phyloP scores from a whole-genome alignment of 2,113 vertebrate species.

The Cyphomyrus discorhynchus region DNA sequence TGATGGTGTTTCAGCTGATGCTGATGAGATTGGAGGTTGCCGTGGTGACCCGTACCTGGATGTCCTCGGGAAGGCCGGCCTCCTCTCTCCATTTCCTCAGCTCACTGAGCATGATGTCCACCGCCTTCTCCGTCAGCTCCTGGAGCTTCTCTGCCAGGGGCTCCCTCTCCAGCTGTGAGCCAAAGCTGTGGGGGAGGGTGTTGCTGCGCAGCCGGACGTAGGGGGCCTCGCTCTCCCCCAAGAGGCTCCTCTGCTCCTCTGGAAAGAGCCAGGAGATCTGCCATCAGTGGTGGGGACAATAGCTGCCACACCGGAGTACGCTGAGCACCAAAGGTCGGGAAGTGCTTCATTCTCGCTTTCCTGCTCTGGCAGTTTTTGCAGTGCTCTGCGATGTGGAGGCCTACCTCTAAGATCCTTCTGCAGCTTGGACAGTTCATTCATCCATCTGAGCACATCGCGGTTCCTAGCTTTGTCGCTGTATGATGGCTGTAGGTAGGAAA shows the following conservation, averaged over 20 bases:
- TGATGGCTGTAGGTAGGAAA: slow-evolving; percentile 69
- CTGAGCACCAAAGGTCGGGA: not conserved
- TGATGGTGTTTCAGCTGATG: not conserved
- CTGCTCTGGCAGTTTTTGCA: not conserved
- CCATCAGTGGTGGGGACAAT: not conserved
- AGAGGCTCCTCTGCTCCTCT: slow-evolving; percentile 82
- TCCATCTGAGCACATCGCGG: slow-evolving; percentile 83
- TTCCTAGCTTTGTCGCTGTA: slow-evolving; percentile 88
- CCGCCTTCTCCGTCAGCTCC: slow-evolving; percentile 67
- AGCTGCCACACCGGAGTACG: no score
- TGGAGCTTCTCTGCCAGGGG: slow-evolving; percentile 73
- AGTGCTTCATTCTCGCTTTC: not conserved
- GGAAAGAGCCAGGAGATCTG: slow-evolving; percentile 26
- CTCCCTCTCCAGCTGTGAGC: slow-evolving; percentile 88
- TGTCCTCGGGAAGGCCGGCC: slow-evolving; percentile 70
- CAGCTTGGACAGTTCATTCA: slow-evolving; percentile 82
- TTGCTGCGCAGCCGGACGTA: slow-evolving; percentile 86
- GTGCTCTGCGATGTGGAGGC: not conserved
- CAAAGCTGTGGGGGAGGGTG: slow-evolving; percentile 93
- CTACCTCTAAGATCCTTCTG: slow-evolving; percentile 93
- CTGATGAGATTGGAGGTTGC: not conserved
- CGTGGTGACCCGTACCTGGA: slow-evolving; percentile 62
- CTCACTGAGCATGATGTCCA: slow-evolving; percentile 63
- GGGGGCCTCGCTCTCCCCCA: slow-evolving; percentile 79
- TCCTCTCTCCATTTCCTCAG: slow-evolving; percentile 72